These are phyloP conservation scores for Arctocebus calabarensis DNA, from an alignment of 2,797 vertebrate genomes.

Conservation along the genomic window DNA sequence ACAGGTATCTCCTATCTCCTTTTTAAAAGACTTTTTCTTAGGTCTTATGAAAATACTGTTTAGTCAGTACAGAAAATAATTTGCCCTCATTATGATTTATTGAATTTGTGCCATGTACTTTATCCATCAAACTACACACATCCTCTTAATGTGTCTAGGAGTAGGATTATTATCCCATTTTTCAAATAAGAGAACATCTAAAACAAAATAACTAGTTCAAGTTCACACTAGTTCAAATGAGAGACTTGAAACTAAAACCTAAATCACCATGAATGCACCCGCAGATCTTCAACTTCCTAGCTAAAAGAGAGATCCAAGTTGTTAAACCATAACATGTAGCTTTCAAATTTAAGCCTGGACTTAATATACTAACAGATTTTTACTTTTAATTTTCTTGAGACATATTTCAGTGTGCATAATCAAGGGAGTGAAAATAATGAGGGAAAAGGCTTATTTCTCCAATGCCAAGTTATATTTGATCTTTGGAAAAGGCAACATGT, in stretches of 20 bases:
- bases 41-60: neutral
- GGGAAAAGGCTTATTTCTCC: neutral
- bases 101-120: neutral
- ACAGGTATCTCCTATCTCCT: neutral
- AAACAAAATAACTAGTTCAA: neutral
- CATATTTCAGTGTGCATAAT: slow-evolving; percentile 3
- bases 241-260: neutral
- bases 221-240: neutral
- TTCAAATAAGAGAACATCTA: neutral
- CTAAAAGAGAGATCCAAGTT: neutral
- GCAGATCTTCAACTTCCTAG: neutral
- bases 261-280: neutral
- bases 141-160: neutral
- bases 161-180: slow-evolving; percentile 8
- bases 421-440: neutral
- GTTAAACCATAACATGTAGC: too few relatives aligned
- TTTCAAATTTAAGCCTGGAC: neutral
- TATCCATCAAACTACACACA: neutral
- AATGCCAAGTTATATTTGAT: neutral
- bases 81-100: neutral
- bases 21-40: slow-evolving; percentile 4
- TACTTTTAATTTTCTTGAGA: slow-evolving; percentile 39
- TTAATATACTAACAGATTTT: slow-evolving; percentile 26
- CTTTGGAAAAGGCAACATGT: neutral
- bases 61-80: neutral